phyloP scores from a whole-genome alignment of 2,888 invertebrate genomes.

The Didymodactylos carnosus region DNA sequence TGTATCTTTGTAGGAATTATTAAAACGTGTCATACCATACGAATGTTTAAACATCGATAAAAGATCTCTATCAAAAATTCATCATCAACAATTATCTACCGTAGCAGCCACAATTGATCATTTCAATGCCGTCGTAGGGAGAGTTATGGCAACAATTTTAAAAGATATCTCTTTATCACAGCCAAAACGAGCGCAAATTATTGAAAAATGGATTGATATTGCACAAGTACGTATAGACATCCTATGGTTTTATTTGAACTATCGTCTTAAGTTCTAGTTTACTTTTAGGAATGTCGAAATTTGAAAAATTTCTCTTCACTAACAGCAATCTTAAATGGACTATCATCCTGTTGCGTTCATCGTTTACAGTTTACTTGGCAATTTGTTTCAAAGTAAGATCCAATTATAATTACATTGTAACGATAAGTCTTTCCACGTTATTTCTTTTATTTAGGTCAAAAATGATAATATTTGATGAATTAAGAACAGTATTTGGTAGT shows the following conservation, averaged over 20 bases:
- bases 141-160: constrained; percentile 79
- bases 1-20: neutral
- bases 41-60: neutral
- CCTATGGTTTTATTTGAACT: too few relatives aligned
- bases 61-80: neutral
- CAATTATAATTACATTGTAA: too few relatives aligned
- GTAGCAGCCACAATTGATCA: constrained; percentile 54
- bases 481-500: neutral
- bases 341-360: constrained; percentile 85
- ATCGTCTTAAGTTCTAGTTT: too few relatives aligned
- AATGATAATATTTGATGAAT: neutral
- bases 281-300: constrained; percentile 52
- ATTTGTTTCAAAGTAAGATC: neutral
- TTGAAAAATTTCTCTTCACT: constrained; percentile 93
- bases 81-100: neutral
- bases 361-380: constrained; percentile 78
- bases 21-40: neutral
- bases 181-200: constrained; percentile 60
- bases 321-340: constrained; percentile 78
- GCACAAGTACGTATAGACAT: too few relatives aligned
- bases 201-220: constrained; percentile 87
- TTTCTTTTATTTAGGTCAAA: too few relatives aligned
- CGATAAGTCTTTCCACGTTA: too few relatives aligned
- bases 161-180: constrained; percentile 41
- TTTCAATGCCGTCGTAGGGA: constrained; percentile 82